Base-by-base conservation (phyloP, 2,888 invertebrate species). In the Coelopa pilipes region DNA sequence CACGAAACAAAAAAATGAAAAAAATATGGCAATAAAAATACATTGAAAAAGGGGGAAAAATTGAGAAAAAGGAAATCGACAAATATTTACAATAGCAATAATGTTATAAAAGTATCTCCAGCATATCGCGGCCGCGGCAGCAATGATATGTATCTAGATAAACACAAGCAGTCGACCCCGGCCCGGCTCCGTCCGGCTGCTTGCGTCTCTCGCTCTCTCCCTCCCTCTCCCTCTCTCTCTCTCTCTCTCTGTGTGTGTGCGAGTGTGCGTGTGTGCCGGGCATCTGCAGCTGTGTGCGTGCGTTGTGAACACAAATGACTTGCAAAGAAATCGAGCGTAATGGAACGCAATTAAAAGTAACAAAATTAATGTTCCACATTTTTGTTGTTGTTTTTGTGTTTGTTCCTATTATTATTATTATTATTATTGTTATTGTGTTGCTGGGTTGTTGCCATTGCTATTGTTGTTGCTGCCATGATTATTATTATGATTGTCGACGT, bases 1-100 rank as follows among this genome's bases (percentile, higher is more conserved):
- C n/a, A n/a, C n/a, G n/a, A n/a, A n/a, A n/a, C n/a, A n/a, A n/a
- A n/a, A n/a, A n/a, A n/a, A n/a, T n/a, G n/a, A n/a, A n/a, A n/a
- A n/a, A n/a, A n/a, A n/a, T n/a, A n/a, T n/a, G n/a, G n/a, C n/a
- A n/a, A n/a, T n/a, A n/a, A n/a, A n/a, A 55, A 55, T 19, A 55
- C 19, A 53, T 49, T 55, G 57, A 68, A 68, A 68, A 68, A 45
- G 57, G n/a, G 57, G 21, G 49, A 66, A 45, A 17, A 68, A 57
- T n/a, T 67, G 53, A 19, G 83, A 83, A n/a, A 82, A 82, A 83
- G 82, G 81, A 81, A 83, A 70, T 68, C 66, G 83, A 82, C 83
- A 17, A 82, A 83, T 83, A 62, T 34, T 62, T 60, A 83, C 72
- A 72, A 72, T 82, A 82, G 82, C 34, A 82, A 83, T 83, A 49